Evolutionary conservation across 1,140 invertebrate species (phyloP), one percentile per base, ranked within the genome.

Genomic region (Rhyacophila brunnea): DNA sequence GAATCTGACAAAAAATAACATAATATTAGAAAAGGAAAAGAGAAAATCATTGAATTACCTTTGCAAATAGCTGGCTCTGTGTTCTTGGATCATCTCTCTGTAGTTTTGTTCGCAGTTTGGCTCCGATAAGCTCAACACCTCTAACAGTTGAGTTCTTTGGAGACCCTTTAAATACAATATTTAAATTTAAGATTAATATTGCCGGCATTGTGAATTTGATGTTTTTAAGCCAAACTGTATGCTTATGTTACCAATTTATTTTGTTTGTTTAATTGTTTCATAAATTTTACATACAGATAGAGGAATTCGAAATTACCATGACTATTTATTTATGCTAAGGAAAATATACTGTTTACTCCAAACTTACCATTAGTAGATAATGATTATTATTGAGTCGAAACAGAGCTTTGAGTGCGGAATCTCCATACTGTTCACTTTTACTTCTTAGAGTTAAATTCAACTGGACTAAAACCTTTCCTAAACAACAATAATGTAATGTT

Each of bases 331-430:
- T n/a, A n/a, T n/a, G n/a, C n/a, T n/a, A n/a, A n/a, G n/a, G n/a
- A n/a, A n/a, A n/a, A n/a, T n/a, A n/a, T n/a, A n/a, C n/a, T n/a
- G 9, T 28, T 28, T 5, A 28, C 9, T 5, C 23, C 23, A 45
- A 45, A 58, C 14, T 56, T 67, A 76, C 77, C 69, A 77, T 95
- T 6, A 96, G 76, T 53, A 98, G 88, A 68, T 98, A 96, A 75
- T 96, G 89, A 58, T 92, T 92, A 71, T 97, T 97, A 74, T 96
- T 96, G 14, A 96, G 76, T 4, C 91, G 81, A 70, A 96, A 96
- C 32, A 96, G 84, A 42, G 92, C 87, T 68, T 90, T 88, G 7
- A 96, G 80, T 17, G 87, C 88, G 46, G 83, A 76, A 70, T 95
- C 93, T 23, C 83, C 85, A 63, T 94, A 95, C 60, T 87, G 84